Evolutionary conservation across 2,797 vertebrate species (phyloP), one percentile per base, ranked within the genome.

Genomic region (Crypturellus tataupa): DNA sequence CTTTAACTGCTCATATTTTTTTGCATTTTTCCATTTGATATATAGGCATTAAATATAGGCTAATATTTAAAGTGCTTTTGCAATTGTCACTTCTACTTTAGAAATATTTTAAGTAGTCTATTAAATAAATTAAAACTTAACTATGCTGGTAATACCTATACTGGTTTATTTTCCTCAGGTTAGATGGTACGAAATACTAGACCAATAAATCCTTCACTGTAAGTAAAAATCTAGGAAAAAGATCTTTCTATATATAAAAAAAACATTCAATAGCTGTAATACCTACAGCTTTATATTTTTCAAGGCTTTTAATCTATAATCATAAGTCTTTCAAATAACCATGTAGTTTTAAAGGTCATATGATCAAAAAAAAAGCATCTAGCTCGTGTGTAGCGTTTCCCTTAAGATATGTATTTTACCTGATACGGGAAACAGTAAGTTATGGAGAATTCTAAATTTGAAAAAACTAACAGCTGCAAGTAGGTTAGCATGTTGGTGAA

Each of bases 401-500:
- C 51, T 92, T 93, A 92, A 95, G 70, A 35, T 10, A 25, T 4
- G 1, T 67, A 25, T 69, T 71, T 33, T 23, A 75, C 39, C 85
- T 64, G 65, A 87, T 23, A 88, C 7, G 71, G 68, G 79, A 73
- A 93, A 31, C 20, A 31, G 94, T 39, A 86, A 44, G 91, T 89
- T 35, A 24, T 23, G 40, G 9, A 58, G 69, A 93, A 81, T 80
- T 88, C 47, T 68, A 65, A 12, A 31, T 85, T 55, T 92, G 76
- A 44, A 82, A 93, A 82, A 89, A 97, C 97, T 98, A 98, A 97
- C 97, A 97, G 97, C 96, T 97, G 97, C 98, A 98, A 98, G 97
- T 97, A 98, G 96, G 98, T 98, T 98, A 98, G 98, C 95, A 97
- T 97, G 97, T 98, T 98, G 97, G 97, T 98, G 97, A 98, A 98